phyloP scores from a whole-genome alignment of 2,113 vertebrate species.

The Larimichthys polyactis region DNA sequence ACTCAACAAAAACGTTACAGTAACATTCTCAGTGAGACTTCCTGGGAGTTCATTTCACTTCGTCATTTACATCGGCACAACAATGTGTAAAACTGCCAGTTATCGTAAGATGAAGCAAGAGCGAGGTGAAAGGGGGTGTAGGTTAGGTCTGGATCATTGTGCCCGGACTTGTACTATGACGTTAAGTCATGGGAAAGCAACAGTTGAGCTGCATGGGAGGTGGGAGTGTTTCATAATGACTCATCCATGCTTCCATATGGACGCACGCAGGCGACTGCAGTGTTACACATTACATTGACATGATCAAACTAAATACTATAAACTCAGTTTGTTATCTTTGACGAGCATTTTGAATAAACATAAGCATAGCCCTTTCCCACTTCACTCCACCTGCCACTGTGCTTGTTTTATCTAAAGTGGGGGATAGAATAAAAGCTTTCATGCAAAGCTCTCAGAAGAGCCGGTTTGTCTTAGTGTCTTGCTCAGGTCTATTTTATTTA shows the following conservation, averaged over 20 bases:
- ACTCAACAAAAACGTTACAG: background rate
- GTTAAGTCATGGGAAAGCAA: conserved; percentile 45
- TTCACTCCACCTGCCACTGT: conserved; percentile 5
- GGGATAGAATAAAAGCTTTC: conserved; percentile 9
- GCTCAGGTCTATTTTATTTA: conserved; percentile 41
- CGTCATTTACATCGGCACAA: background rate
- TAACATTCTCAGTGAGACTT: background rate
- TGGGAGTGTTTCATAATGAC: conserved; percentile 34
- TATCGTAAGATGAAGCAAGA: conserved; percentile 14
- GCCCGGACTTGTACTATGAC: conserved; percentile 33
- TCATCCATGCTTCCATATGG: conserved; percentile 24
- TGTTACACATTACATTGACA: background rate
- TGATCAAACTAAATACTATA: background rate
- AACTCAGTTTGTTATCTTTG: conserved; percentile 1
- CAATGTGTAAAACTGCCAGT: background rate
- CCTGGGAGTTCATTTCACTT: background rate
- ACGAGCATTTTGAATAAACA: conserved; percentile 13
- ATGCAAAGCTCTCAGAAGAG: background rate
- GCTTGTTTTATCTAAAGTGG: background rate
- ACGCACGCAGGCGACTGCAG: background rate
- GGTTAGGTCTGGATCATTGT: conserved; percentile 10
- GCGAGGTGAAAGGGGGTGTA: background rate
- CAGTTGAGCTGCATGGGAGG: conserved; percentile 20
- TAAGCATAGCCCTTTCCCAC: background rate
- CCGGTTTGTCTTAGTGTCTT: background rate